Evolutionary conservation across 2,797 vertebrate genomes (phyloP).

Genomic region (Smutsia temminckii): DNA sequence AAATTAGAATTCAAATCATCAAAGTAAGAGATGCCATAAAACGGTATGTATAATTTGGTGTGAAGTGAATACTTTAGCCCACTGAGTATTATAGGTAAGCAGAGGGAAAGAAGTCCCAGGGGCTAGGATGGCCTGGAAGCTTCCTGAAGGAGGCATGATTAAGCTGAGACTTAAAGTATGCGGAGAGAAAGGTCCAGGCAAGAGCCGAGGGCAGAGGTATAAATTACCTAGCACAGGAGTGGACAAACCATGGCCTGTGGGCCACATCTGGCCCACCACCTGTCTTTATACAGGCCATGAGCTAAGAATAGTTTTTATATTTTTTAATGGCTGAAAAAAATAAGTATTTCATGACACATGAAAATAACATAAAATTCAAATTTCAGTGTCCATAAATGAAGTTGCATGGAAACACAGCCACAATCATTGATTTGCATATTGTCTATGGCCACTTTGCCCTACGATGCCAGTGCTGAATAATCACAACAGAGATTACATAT

Average conservation of each 20-base stretch:
- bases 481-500: neutral
- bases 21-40: neutral
- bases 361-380: neutral
- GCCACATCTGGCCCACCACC: neutral
- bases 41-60: neutral
- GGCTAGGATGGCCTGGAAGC: neutral
- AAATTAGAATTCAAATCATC: neutral
- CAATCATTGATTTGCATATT: neutral
- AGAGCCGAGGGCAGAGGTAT: neutral
- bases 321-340: neutral
- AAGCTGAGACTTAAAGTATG: neutral
- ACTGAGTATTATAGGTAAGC: neutral
- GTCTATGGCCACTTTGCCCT: neutral
- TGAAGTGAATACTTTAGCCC: neutral
- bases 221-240: neutral
- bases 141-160: neutral
- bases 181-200: neutral
- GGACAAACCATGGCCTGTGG: neutral
- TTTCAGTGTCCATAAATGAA: neutral
- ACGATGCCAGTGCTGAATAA: rapidly evolving
- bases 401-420: neutral
- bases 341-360: neutral
- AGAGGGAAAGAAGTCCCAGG: neutral
- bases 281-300: neutral
- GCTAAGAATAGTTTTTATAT: neutral